Conservation (phyloP, 2,113 vertebrate species). For the Anarrhichthys ocellatus region DNA sequence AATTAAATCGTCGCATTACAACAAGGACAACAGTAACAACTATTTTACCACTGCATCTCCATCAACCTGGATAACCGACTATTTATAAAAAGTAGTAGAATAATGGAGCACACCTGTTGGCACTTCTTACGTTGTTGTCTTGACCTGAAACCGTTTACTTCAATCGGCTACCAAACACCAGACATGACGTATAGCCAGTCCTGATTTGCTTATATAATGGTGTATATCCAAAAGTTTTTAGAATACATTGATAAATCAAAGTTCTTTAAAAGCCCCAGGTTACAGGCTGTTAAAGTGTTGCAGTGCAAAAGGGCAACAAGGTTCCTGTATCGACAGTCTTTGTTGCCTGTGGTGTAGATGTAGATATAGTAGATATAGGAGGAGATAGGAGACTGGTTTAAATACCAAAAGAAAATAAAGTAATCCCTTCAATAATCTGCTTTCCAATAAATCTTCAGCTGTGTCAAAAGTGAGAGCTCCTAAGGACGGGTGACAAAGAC, state of each 20-base stretch:
- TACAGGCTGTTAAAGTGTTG: not conserved
- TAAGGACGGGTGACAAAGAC: constrained; percentile 12
- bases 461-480: constrained; percentile 24
- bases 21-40: no score
- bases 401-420: constrained; percentile 23
- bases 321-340: not conserved
- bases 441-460: constrained; percentile 9
- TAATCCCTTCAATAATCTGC: constrained; percentile 13
- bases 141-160: no score
- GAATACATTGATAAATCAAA: not conserved
- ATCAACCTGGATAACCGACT: no score
- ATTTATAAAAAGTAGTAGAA: no score
- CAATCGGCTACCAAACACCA: no score
- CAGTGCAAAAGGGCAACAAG: not conserved
- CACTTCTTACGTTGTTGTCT: no score
- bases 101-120: no score
- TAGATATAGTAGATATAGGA: constrained; percentile 9
- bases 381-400: not conserved
- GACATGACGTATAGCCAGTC: no score
- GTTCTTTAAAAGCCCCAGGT: not conserved
- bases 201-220: no score
- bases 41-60: no score
- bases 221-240: not conserved
- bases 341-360: constrained; percentile 1
- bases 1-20: not conserved